phyloP scores from a whole-genome alignment of 2,797 vertebrate genomes.

The Lutjanus campechanus region DNA sequence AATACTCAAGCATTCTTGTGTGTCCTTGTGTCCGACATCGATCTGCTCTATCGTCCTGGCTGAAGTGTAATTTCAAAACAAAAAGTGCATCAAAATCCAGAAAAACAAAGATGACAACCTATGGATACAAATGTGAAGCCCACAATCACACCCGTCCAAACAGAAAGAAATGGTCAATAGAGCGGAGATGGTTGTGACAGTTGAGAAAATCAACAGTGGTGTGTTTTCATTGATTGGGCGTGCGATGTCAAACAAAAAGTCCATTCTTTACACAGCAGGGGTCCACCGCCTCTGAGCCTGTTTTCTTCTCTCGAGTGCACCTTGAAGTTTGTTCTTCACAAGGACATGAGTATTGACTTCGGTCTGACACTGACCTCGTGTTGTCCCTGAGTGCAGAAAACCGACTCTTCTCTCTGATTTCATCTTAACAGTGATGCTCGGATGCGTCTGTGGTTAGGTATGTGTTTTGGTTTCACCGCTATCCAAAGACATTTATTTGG shows the following conservation, averaged over 20 bases:
- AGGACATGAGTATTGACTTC: constrained; percentile 21
- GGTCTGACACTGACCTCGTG: constrained; percentile 16
- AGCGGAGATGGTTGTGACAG: constrained; percentile 7
- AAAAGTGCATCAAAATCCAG: background rate
- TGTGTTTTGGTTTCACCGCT: constrained; percentile 31
- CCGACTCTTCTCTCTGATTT: constrained; percentile 20
- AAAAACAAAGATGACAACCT: background rate
- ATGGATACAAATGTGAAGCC: background rate
- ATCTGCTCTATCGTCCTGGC: background rate
- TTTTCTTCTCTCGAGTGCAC: constrained; percentile 14
- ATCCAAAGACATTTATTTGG: constrained; percentile 48
- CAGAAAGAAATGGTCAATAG: background rate
- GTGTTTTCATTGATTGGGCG: constrained; percentile 42
- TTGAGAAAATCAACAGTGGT: constrained; percentile 24
- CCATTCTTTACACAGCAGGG: constrained; percentile 31
- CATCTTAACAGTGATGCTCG: constrained; percentile 1
- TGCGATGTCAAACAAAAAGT: constrained; percentile 31
- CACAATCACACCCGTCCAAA: background rate
- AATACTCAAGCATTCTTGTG: background rate
- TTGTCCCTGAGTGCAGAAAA: constrained; percentile 16
- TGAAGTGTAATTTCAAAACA: constrained; percentile 10
- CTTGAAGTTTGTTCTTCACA: constrained; percentile 16
- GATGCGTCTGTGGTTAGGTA: constrained; percentile 30
- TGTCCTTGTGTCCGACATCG: background rate
- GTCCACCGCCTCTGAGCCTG: constrained; percentile 5